Evolutionary conservation across 2,113 vertebrate genomes (phyloP), one percentile per base, ranked within the genome.

Genomic region (Penelope pileata): DNA sequence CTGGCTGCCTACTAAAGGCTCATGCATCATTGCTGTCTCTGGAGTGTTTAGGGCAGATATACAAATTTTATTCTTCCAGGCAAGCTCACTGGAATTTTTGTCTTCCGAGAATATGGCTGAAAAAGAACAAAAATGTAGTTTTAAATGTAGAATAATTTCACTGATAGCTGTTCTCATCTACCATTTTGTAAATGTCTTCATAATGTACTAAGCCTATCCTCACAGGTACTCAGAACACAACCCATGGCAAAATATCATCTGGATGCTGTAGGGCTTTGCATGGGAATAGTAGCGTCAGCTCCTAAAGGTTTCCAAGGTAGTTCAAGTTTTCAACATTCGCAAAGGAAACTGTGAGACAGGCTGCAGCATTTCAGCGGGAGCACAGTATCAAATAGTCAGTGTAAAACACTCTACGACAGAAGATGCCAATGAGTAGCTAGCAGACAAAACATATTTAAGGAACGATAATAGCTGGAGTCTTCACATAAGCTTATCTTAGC

Each of bases 1-100:
- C 97, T 99, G 99, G 98, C 99, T 99, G 92, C 99, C 99, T 85
- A 99, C 99, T 96, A 99, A 98, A 91, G 98, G 98, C 92, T 99
- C 99, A 91, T 98, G 98, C 72, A 89, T 94, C 96, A 97, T 95
- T 94, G 97, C 97, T 91, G 98, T 92, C 79, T 99, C 99, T 94
- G 98, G 97, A 98, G 98, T 97, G 97, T 97, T 97, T 78, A 96
- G 96, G 96, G 98, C 91, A 96, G 97, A 95, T n/a, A 97, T 53
- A 95, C 96, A 97, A 76, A 98, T 95, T 98, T 98, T 99, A 97
- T 97, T 97, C 96, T 98, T 98, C 93, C 97, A 96, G 89, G 91
- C 83, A 93, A 97, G 97, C 77, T 99, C 98, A 86, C 88, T 97
- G 94, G 94, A 82, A 91, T 93, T 96, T 95, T 97, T 97, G 67